Base-by-base conservation (phyloP, 2,113 vertebrate species). In the Peucedramus taeniatus region DNA sequence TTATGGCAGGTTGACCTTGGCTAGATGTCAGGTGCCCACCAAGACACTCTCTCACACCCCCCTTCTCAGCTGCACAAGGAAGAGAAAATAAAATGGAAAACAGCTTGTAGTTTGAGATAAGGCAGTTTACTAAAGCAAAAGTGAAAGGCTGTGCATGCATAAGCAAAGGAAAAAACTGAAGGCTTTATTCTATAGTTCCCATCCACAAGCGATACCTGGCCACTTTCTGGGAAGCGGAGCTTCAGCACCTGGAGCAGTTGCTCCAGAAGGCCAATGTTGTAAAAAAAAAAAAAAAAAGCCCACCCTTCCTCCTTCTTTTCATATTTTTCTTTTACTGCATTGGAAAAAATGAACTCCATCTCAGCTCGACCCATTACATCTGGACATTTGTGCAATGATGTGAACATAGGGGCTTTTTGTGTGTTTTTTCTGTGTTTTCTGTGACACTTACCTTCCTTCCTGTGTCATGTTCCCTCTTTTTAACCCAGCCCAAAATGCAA, bases 201-300 rank as follows among this genome's bases (percentile, higher is more conserved):
- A 42, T 11, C 0, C 1, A 42, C 6, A 63, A 33, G 40, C 0
- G 0, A 10, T 54, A 37, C n/a, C 17, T 54, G 24, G 5, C 18
- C 8, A 23, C 26, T 56, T 61, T 54, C 63, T 42, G 63, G 31
- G 40, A 77, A 49, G 31, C 7, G 42, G 30, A 39, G 10, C 30
- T 61, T 35, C 40, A 69, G 30, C 18, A 23, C 22, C 40, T 7
- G 4, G 15, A 49, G 18, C 15, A 49, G 22, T 16, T 69, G 40
- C 26, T 56, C 40, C 18, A 49, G 40, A 49, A 54, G 8, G 26
- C 31, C 54, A 42, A 5, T 13, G 22, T 17, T 42, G 11, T 31
- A 35, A 42, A 69, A 22, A 54, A 33, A 35, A 42, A 69, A 22
- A 54, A 33, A 8, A 13, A 54, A 76, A 54, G 30, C 11, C 24